Percentiles rank a stretch among this genome's conserved stretches.
These are phyloP conservation scores for Deilephila porcellus DNA, from an alignment of 2,888 invertebrate species.

Conservation along the genomic window DNA sequence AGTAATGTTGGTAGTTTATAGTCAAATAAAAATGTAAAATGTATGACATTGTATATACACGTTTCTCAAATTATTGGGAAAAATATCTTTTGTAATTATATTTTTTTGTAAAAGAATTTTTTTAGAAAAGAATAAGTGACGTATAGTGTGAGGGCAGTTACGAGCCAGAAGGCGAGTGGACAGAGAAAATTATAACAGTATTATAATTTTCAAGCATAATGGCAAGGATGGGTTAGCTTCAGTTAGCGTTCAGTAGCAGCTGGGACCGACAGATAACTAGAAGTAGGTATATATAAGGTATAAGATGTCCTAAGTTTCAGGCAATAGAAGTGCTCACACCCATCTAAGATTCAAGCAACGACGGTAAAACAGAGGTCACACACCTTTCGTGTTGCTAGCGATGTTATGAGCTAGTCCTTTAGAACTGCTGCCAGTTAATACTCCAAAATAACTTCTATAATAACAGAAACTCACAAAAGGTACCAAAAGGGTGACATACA, in stretches of 20 bases:
- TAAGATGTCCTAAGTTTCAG: background rate
- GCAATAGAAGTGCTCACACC: background rate
- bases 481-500: conserved; percentile 59
- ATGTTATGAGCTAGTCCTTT: background rate
- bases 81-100: no score
- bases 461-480: conserved; percentile 63
- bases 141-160: no score
- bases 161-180: no score
- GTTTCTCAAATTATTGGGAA: no score
- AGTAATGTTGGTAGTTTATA: background rate
- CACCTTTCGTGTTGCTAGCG: background rate
- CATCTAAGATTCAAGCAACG: background rate
- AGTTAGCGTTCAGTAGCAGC: background rate
- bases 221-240: background rate
- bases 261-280: conserved; percentile 6
- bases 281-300: background rate
- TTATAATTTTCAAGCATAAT: background rate
- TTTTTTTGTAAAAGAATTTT: no score
- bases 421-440: background rate
- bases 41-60: no score
- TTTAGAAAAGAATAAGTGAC: no score
- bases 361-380: background rate
- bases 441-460: conserved; percentile 54
- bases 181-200: background rate
- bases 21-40: no score